Percentiles rank a stretch among this genome's conserved stretches.
Evolutionary conservation across 2,113 vertebrate species (phyloP).

Genomic region (Ibidorhyncha struthersii): DNA sequence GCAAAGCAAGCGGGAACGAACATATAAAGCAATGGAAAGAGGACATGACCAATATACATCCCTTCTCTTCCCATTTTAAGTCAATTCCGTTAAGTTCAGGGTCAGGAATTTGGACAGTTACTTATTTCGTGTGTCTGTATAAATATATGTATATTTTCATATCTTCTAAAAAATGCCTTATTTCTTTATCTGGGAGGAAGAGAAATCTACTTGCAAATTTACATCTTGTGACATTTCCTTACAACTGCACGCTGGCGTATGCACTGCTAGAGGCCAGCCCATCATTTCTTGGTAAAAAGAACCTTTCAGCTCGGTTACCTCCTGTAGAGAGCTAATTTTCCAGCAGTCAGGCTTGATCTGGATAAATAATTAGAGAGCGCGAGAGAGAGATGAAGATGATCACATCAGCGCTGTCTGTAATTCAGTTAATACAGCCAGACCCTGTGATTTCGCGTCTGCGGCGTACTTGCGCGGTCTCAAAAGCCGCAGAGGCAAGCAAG

Average conservation of each 20-base stretch:
- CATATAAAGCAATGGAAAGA: neutral
- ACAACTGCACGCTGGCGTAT: conserved; percentile 31
- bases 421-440: conserved; percentile 70
- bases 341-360: conserved; percentile 82
- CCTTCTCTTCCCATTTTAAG: neutral
- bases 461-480: conserved; percentile 46
- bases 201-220: conserved; percentile 44
- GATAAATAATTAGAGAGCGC: conserved; percentile 82
- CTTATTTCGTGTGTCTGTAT: neutral
- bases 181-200: conserved; percentile 21
- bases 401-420: conserved; percentile 63
- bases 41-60: neutral
- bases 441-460: conserved; percentile 57
- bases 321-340: conserved; percentile 83
- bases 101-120: neutral
- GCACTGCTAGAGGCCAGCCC: conserved; percentile 70
- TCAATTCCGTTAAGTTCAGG: neutral
- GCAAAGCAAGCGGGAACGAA: neutral
- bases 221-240: conserved; percentile 63
- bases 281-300: conserved; percentile 75
- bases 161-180: neutral
- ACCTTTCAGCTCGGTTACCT: conserved; percentile 81
- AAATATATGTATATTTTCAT: neutral
- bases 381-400: conserved; percentile 70
- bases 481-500: conserved; percentile 52